Base-by-base conservation (phyloP, 2,888 invertebrate species). In the Dorcus hopei region DNA sequence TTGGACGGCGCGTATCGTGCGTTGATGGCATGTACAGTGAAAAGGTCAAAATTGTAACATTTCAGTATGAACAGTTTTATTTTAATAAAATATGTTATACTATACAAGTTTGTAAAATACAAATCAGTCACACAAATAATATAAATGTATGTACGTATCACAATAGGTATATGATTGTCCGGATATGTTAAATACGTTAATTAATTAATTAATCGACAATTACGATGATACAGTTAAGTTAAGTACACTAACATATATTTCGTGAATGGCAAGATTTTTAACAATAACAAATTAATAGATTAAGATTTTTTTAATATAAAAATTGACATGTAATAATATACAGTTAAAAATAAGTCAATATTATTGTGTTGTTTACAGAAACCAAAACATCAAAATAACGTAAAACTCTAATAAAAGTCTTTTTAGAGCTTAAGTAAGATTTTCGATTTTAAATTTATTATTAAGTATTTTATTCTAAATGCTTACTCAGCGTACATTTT, bases 41-140 rank as follows among this genome's bases (percentile, higher is more conserved):
- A 33, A 33, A 33, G 26, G 26, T 33, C 26, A 33, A 33, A 33
- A 33, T 33, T 6, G 5, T 4, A 33, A 33, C 26, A 33, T 33
- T 33, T 33, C 3, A 33, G 26, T 33, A 33, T 33, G 26, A 33
- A 33, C 19, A 48, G 9, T 54, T 54, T 54, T 54, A 54, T 54
- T 54, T 47, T 40, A 80, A 63, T 65, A 66, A 66, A 66, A 66
- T 66, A 63, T 66, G 52, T 65, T 50, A 57, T 42, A 42, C 41
- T 57, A 63, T 63, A 64, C 54, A 62, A 58, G 58, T 47, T 57
- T 61, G 58, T 64, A 61, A 61, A 66, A 63, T 58, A 61, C 53
- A 52, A 57, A 48, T 66, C 64, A 66, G 64, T 66, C 64, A 63
- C 62, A 61, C 61, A 61, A 62, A 57, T 54, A 52, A 60, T 56